Base-by-base conservation (phyloP, 2,888 invertebrate species). In the Drosophila testacea region DNA sequence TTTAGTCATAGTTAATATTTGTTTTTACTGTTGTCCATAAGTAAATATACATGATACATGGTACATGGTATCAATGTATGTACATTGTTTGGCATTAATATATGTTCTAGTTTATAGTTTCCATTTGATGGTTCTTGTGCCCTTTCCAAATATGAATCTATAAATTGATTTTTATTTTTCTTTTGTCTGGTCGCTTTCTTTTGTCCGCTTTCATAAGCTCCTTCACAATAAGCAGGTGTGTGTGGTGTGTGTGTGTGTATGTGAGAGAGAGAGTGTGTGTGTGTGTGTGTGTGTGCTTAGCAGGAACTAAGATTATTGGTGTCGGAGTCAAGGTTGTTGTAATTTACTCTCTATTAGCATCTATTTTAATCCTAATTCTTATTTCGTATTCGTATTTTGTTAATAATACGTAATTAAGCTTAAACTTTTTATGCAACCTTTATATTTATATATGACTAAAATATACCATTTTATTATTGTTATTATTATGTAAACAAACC, bases 401-500 rank as follows among this genome's bases (percentile, higher is more conserved):
- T 74, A 65, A 68, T 56, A 66, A 64, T 62, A 68, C 55, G 66
- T 81, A 82, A 68, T 81, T 81, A 81, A 75, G 72, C 68, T 71
- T 71, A 60, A 51, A 57, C 51, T 46, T 68, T 68, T 70, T 65
- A 70, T 85, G 63, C 80, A 72, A 76, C 50, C 66, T 69, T 73
- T 74, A 82, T 87, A 87, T 82, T 87, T 79, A 75, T 77, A 84
- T 81, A 90, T 91, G 86, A 91, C 91, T 91, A 88, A 91, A 90
- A 88, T 91, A 90, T 91, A 90, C 83, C 90, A 91, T 91, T 91
- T 91, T 91, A 90, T 91, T 89, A 86, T 90, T 91, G 79, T 89
- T 91, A 80, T 90, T 90, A 81, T 85, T 84, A 83, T 87, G 84
- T 81, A 85, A 81, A 88, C 54, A 65, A 69, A 52, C 11, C 66